Percentiles rank a stretch among this genome's conserved stretches.
Evolutionary conservation across 2,113 vertebrate genomes (phyloP).

Genomic region (Fulmarus glacialis): DNA sequence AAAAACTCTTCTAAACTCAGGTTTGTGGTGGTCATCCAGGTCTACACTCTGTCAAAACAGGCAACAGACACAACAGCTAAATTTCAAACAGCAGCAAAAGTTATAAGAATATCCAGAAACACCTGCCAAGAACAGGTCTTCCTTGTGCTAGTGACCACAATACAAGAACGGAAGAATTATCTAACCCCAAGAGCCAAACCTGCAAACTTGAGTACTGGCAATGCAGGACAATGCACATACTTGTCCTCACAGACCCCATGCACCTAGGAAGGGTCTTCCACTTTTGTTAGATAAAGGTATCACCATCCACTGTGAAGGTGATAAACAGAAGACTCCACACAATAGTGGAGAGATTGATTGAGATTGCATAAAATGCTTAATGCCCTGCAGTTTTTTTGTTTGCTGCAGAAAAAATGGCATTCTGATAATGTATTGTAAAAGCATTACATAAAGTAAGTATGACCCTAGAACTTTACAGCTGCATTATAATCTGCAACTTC

Average conservation of each 20-base stretch:
- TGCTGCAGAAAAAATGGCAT: background rate
- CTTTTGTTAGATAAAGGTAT: background rate
- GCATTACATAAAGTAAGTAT: background rate
- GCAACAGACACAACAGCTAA: background rate
- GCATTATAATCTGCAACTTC: background rate
- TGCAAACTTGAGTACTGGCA: background rate
- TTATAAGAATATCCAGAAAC: background rate
- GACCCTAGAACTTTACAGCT: background rate
- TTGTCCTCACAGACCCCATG: background rate
- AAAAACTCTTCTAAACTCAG: constrained; percentile 56
- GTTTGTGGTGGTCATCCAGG: constrained; percentile 62
- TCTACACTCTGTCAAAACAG: constrained; percentile 73
- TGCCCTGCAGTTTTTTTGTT: background rate
- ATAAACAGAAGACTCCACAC: background rate
- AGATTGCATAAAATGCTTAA: background rate
- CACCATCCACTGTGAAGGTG: background rate
- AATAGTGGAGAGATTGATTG: background rate
- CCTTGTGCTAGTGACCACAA: background rate
- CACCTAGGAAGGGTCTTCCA: background rate
- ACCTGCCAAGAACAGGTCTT: background rate
- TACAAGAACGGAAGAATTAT: background rate
- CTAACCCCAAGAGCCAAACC: background rate
- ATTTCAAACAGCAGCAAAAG: background rate
- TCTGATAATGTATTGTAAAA: background rate
- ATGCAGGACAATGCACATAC: background rate